Conservation (phyloP, 2,113 vertebrate genomes). For the Atlantisia rogersi region DNA sequence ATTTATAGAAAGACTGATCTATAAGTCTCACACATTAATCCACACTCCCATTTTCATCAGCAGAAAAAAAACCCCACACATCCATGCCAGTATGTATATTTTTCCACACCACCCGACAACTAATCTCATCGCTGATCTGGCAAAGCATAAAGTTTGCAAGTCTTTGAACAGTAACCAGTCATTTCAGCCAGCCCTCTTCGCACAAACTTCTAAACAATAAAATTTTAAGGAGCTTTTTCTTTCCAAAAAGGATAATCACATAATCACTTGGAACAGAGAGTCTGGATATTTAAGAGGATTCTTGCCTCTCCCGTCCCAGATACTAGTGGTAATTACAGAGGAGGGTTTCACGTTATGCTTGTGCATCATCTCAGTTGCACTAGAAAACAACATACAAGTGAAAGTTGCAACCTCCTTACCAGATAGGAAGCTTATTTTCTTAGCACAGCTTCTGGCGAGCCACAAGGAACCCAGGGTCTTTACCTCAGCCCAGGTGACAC, state of each 20-base stretch:
- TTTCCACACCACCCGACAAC: conserved; percentile 29
- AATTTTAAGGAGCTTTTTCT: conserved; percentile 41
- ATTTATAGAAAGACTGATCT: conserved; percentile 26
- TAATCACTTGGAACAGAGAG: conserved; percentile 10
- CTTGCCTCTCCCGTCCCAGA: conserved; percentile 23
- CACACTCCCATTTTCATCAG: conserved; percentile 7
- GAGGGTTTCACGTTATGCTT: not conserved
- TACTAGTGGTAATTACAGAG: conserved; percentile 46
- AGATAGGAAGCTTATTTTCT: not conserved
- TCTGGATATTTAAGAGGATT: conserved; percentile 30
- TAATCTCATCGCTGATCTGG: conserved; percentile 15
- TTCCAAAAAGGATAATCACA: conserved; percentile 36
- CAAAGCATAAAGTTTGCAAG: not conserved
- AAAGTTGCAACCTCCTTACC: not conserved
- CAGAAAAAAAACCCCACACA: not conserved
- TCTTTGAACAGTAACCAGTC: not conserved
- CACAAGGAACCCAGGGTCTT: not conserved
- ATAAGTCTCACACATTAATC: conserved; percentile 40
- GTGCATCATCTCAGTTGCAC: not conserved
- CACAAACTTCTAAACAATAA: conserved; percentile 23
- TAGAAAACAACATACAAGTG: not conserved
- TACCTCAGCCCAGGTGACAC: not conserved
- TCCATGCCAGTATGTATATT: conserved; percentile 21
- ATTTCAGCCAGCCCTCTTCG: conserved; percentile 7
- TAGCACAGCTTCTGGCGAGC: not conserved